phyloP scores from a whole-genome alignment of 2,888 invertebrate species.

The Pinctada fucata region DNA sequence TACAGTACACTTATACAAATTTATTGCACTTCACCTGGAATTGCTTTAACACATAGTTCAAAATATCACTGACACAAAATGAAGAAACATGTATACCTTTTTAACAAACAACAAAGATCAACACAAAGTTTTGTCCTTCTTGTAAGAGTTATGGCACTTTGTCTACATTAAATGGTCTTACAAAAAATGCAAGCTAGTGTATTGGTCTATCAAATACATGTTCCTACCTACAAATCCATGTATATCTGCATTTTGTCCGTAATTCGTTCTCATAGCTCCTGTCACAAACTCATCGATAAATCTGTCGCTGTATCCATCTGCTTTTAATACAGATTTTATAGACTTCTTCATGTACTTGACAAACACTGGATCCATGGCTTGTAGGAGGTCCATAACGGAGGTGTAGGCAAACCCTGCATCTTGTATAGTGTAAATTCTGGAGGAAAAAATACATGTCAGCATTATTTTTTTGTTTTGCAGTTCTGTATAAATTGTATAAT shows the following conservation, averaged over 20 bases:
- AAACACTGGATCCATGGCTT: constrained; percentile 79
- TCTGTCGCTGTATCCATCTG: constrained; percentile 77
- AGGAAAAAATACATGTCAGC: constrained; percentile 55
- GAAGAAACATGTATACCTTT: too few relatives aligned
- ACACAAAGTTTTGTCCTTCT: too few relatives aligned
- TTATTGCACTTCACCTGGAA: too few relatives aligned
- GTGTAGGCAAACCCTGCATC: constrained; percentile 78
- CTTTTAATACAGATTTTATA: constrained; percentile 68
- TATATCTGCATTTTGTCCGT: constrained; percentile 81
- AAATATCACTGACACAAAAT: too few relatives aligned
- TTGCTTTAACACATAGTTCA: too few relatives aligned
- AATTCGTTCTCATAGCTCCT: constrained; percentile 81
- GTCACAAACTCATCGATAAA: constrained; percentile 81
- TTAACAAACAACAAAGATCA: too few relatives aligned
- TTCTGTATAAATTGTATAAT: too few relatives aligned
- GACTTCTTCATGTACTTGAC: constrained; percentile 76
- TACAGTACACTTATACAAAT: neutral
- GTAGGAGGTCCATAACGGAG: constrained; percentile 79
- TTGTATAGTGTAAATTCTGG: constrained; percentile 81
- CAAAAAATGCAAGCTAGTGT: too few relatives aligned
- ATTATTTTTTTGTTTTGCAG: neutral
- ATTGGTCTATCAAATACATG: neutral
- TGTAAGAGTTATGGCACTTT: too few relatives aligned
- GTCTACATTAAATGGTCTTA: too few relatives aligned
- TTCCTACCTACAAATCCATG: constrained; percentile 80